Conservation (phyloP, 2,113 vertebrate species). For the Mystacornis crossleyi region DNA sequence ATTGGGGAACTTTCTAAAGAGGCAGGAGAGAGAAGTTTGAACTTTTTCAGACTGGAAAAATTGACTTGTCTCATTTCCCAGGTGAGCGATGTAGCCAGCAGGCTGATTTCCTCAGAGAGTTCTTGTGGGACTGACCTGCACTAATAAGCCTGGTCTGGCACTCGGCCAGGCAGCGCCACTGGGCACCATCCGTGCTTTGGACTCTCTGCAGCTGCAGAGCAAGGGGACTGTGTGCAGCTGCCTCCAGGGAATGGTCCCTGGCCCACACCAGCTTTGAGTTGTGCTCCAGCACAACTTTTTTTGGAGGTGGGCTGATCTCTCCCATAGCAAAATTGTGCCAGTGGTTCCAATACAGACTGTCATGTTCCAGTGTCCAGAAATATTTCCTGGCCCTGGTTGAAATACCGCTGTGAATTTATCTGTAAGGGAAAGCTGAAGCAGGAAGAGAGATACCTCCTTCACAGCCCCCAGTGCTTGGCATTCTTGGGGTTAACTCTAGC, state of each 20-base stretch:
- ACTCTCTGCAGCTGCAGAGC: neutral
- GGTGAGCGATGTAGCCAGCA: neutral
- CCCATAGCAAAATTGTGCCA: neutral
- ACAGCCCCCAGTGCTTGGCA: neutral
- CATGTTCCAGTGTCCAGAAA: neutral
- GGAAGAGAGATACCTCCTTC: neutral
- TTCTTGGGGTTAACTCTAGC: neutral
- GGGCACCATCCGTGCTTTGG: neutral
- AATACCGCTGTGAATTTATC: neutral
- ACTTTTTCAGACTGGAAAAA: neutral
- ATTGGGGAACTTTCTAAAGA: neutral
- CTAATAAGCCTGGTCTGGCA: neutral
- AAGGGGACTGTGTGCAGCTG: neutral
- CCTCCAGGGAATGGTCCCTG: neutral
- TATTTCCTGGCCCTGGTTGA: neutral
- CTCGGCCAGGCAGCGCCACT: neutral
- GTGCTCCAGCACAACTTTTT: no score
- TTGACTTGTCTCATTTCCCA: neutral
- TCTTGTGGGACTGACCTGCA: neutral
- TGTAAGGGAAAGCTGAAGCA: neutral
- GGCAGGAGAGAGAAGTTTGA: neutral
- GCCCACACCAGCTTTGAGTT: rapidly evolving
- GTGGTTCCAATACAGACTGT: neutral
- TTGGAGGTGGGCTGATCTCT: neutral
- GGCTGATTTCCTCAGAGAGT: neutral